Evolutionary conservation across 2,113 vertebrate species (phyloP).

Genomic region (Chitala chitala): DNA sequence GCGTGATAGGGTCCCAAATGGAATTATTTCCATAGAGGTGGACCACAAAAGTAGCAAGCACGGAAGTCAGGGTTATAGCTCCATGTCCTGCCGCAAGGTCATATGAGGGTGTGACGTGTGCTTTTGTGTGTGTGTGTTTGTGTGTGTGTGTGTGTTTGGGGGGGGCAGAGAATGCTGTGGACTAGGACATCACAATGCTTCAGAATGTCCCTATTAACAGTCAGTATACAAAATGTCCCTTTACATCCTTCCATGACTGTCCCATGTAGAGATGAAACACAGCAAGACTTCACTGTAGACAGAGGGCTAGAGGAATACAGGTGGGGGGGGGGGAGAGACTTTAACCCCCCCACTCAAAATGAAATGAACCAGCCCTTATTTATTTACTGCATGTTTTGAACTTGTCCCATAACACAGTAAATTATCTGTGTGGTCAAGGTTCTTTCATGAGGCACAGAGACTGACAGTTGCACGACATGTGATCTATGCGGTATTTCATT

Average conservation of each 20-base stretch:
- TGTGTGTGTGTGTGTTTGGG: too few relatives aligned
- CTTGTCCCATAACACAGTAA: conserved; percentile 73
- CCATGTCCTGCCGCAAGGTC: conserved; percentile 63
- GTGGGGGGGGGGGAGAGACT: too few relatives aligned
- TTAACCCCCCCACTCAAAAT: conserved; percentile 52
- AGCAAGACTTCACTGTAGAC: too few relatives aligned
- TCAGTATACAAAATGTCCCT: too few relatives aligned
- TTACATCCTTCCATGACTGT: too few relatives aligned
- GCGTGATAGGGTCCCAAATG: conserved; percentile 21
- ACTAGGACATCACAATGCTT: too few relatives aligned
- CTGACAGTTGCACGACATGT: conserved; percentile 39
- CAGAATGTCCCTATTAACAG: too few relatives aligned
- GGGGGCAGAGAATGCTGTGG: not conserved
- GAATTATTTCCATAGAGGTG: conserved; percentile 28
- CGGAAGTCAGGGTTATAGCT: conserved; percentile 35
- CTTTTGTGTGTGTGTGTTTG: too few relatives aligned
- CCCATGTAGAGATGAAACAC: too few relatives aligned
- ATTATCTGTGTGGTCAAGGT: conserved; percentile 68
- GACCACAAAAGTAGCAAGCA: conserved; percentile 19
- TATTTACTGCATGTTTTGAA: conserved; percentile 74
- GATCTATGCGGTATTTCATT: conserved; percentile 68
- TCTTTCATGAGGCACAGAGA: conserved; percentile 47
- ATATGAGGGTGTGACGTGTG: conserved; percentile 44
- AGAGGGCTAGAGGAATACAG: conserved; percentile 44
- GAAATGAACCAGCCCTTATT: conserved; percentile 64